Evolutionary conservation across 2,888 invertebrate species (phyloP), one percentile per base, ranked within the genome.

Genomic region (Acrobasis suavella): DNA sequence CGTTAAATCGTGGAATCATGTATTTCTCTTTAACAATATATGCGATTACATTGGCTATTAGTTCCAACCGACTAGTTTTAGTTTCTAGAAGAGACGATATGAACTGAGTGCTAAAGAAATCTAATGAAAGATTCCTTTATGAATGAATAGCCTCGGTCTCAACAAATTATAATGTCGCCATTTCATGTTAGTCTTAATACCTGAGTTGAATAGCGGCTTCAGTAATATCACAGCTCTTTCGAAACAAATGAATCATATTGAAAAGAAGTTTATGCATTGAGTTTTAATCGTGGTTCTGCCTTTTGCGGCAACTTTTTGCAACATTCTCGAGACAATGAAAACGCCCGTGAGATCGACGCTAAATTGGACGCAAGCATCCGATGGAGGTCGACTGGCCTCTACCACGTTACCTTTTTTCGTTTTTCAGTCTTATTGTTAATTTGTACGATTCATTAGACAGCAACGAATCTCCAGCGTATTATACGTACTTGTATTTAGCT

Each of bases 281-380:
- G 68, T 67, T 71, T 70, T 78, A 74, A 83, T 78, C 74, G 67
- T 66, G 68, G 76, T 79, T 52, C 14, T 12, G 32, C 22, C 51
- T 60, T 38, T 42, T 39, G 56, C 12, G 10, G 73, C 76, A 76
- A 75, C 66, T 85, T 82, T 81, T 85, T 85, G 83, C 84, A 82
- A 82, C 69, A 73, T 67, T 67, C 69, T 68, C 14, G 32, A 76
- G 76, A 86, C 85, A 86, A 85, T 85, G 77, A 78, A 78, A 81
- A 67, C 69, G 73, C 72, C 75, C 77, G 82, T 81, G 83, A 81
- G 83, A 86, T 80, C 72, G 78, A 71, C 77, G 75, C 75, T 78
- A 76, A 83, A 85, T 82, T 87, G 87, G 80, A 85, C 83, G 69
- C 85, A 83, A 86, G 78, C 75, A 67, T 70, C 72, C 73, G 78